Percentiles rank a stretch among this genome's conserved stretches.
These are phyloP conservation scores for Formica aserva DNA, from an alignment of 2,888 invertebrate genomes.

Conservation along the genomic window DNA sequence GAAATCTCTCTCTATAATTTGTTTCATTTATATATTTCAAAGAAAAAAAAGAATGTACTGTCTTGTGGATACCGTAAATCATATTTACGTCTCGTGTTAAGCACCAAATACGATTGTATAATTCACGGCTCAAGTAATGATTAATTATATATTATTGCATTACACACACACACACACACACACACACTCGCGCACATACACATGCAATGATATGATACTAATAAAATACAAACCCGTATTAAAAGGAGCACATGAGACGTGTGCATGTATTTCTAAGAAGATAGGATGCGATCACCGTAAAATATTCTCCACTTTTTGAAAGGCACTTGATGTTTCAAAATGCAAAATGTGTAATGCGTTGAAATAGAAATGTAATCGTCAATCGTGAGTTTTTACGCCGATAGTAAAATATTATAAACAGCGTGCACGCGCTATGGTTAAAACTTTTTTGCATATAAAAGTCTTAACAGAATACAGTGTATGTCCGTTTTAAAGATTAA, in stretches of 20 bases:
- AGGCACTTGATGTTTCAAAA: constrained; percentile 27
- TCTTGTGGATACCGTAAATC: not conserved
- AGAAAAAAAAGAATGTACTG: not conserved
- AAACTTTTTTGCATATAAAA: constrained; percentile 24
- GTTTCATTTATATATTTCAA: not conserved
- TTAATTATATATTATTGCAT: not conserved
- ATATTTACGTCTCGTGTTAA: constrained; percentile 7
- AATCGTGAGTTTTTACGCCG: constrained; percentile 8
- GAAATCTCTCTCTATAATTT: not conserved
- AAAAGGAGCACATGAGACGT: not conserved
- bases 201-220: not conserved
- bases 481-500: constrained; percentile 11
- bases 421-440: not conserved
- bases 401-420: constrained; percentile 6
- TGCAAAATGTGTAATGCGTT: constrained; percentile 15
- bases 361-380: constrained; percentile 4
- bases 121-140: not conserved
- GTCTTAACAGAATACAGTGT: not conserved
- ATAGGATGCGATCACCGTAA: not conserved
- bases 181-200: not conserved
- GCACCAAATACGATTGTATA: not conserved
- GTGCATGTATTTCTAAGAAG: not conserved
- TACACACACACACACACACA: not conserved
- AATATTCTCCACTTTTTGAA: not conserved
- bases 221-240: not conserved